phyloP scores from a whole-genome alignment of 2,797 vertebrate genomes.

The Poeciliopsis gracilis region DNA sequence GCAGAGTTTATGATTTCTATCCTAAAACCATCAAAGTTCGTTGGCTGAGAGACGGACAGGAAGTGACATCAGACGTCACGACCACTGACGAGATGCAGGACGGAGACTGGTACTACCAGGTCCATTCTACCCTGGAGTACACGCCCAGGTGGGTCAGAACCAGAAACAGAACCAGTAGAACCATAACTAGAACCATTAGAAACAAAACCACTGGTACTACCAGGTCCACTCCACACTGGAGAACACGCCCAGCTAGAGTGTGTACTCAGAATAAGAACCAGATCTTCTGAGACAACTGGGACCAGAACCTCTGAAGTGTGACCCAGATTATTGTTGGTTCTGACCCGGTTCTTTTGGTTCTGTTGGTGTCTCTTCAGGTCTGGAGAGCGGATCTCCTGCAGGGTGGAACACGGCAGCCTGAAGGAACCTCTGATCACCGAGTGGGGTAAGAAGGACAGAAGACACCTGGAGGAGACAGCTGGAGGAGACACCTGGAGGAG shows the following conservation, averaged over 20 bases:
- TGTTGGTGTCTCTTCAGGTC: too few species aligned
- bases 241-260: background rate
- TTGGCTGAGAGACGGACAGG: conserved; percentile 41
- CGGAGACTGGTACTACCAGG: conserved; percentile 83
- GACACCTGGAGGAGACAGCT: too few species aligned
- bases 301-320: background rate
- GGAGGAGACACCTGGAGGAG: too few species aligned
- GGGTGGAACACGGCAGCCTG: conserved; percentile 31
- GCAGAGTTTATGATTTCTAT: conserved; percentile 63
- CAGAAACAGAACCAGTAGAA: too few species aligned
- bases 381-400: too few species aligned
- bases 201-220: too few species aligned
- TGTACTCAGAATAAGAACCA: background rate
- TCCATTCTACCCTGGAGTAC: conserved; percentile 75
- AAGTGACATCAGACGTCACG: conserved; percentile 43
- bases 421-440: conserved; percentile 34
- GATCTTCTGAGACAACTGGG: too few species aligned
- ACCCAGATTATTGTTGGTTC: background rate
- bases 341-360: too few species aligned
- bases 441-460: conserved; percentile 70
- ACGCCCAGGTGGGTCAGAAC: conserved; percentile 48
- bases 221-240: too few species aligned
- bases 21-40: conserved; percentile 40
- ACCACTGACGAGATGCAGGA: conserved; percentile 63
- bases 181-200: too few species aligned